Evolutionary conservation across 1,140 invertebrate species (phyloP).

Genomic region (Drosophila ficusphila): DNA sequence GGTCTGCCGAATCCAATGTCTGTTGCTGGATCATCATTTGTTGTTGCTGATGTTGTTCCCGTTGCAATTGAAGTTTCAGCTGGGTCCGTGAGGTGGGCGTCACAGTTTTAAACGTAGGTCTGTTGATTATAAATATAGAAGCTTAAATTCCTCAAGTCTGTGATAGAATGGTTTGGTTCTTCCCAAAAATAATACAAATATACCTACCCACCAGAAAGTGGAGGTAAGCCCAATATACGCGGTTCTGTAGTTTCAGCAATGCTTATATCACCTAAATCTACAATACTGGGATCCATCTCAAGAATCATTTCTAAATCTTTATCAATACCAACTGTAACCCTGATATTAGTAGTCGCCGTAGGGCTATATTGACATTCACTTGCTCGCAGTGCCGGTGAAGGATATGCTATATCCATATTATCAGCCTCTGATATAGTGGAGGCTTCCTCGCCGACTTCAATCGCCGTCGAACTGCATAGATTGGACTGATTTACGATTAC

Average conservation of each 20-base stretch:
- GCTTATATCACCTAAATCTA: slow-evolving; percentile 84
- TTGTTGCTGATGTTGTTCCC: slow-evolving; percentile 89
- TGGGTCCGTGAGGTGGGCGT: slow-evolving; percentile 93
- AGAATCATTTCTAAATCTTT: slow-evolving; percentile 87
- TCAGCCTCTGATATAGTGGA: slow-evolving; percentile 43
- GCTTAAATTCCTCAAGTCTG: neutral
- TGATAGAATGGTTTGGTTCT: too few relatives aligned
- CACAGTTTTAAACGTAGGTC: slow-evolving; percentile 92
- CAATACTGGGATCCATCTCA: slow-evolving; percentile 87
- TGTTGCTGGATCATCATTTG: slow-evolving; percentile 86
- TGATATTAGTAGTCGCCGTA: slow-evolving; percentile 76
- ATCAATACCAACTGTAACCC: slow-evolving; percentile 86
- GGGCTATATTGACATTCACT: slow-evolving; percentile 4
- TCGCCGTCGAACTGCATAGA: neutral
- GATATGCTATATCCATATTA: slow-evolving; percentile 4
- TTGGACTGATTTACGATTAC: neutral
- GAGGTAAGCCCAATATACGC: slow-evolving; percentile 68
- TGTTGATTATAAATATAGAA: slow-evolving; percentile 68
- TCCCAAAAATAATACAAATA: too few relatives aligned
- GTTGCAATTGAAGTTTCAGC: slow-evolving; percentile 93
- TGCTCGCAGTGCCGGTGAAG: neutral
- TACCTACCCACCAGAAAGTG: slow-evolving; percentile 84
- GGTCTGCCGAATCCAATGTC: slow-evolving; percentile 58
- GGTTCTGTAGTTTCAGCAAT: slow-evolving; percentile 49
- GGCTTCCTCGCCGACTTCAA: slow-evolving; percentile 72